Base-by-base conservation (phyloP, 2,888 invertebrate species). In the Cheilosia pagana region DNA sequence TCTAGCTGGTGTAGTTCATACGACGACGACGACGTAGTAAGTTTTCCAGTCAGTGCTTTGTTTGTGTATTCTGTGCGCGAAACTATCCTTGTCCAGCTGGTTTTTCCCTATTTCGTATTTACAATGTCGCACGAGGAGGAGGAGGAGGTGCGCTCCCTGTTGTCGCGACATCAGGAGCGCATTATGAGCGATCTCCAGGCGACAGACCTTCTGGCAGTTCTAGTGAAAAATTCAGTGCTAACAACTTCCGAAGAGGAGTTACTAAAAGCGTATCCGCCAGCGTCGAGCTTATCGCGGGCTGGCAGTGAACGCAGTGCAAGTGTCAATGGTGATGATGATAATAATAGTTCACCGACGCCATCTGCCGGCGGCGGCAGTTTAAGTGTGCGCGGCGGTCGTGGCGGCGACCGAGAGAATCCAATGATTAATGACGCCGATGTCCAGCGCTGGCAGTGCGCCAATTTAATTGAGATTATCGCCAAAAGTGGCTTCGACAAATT, bases 191-290 rank as follows among this genome's bases (percentile, higher is more conserved):
- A 95, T 92, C 90, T 95, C 87, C 93, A 93, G 89, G 93, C 94
- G 87, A 94, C 94, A 85, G 94, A 94, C 90, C 92, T 95, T 65
- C 89, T 95, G 87, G 93, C 94, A 85, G 93, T 94, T 86, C 92
- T 95, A 78, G 94, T 94, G 71, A 95, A 95, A 89, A 95, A 94
- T 89, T 94, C 94, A 62, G 93, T 95, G 87, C 93, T 95, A 82
- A 94, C 92, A 88, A 92, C 94, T 87, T 93, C 93, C 88, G 93
- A 94, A 87, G 94, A 94, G 90, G 92, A 91, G 19, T 77, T 91
- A 16, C 78, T 91, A 2, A 91, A 91, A 70, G 88, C 89, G 6
- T 89, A 89, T 65, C 87, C 88, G 0, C 75, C 81, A 10, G 70
- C 87, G 14, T 72, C 86, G n/a, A 88, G 87, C 12, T 87, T 87